A percentile compares a stretch with the other conserved stretches of the same genome.
These are phyloP conservation scores for Harpagoxenus sublaevis DNA, from an alignment of 2,888 invertebrate species.

Conservation along the genomic window DNA sequence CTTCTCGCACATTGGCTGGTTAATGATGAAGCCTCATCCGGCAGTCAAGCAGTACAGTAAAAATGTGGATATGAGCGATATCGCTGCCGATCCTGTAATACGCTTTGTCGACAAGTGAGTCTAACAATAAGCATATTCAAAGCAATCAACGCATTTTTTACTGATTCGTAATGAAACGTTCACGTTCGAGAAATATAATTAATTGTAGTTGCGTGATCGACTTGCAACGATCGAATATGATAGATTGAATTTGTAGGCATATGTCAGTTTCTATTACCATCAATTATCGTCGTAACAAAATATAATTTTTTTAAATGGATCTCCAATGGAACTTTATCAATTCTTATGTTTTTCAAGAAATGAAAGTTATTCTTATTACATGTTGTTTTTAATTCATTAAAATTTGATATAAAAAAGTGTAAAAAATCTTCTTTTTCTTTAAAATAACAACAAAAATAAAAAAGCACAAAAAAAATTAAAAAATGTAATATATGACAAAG, in stretches of 20 bases:
- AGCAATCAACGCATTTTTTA: not conserved
- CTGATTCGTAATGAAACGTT: not conserved
- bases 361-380: not conserved
- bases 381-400: not conserved
- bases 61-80: slow-evolving; percentile 94
- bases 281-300: not conserved
- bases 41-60: slow-evolving; percentile 93
- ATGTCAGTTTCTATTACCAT: not conserved
- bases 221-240: not conserved
- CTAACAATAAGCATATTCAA: not conserved
- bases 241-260: not conserved
- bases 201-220: not conserved
- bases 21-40: slow-evolving; percentile 96
- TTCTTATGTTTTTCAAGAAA: not conserved
- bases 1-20: slow-evolving; percentile 98
- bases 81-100: slow-evolving; percentile 92
- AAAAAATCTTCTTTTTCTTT: not conserved
- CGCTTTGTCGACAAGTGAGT: slow-evolving; percentile 92
- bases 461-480: not conserved
- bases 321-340: not conserved
- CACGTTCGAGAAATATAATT: not conserved
- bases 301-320: not conserved
- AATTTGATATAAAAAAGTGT: not conserved
- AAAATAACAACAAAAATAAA: not conserved
- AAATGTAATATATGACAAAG: not conserved